Base-by-base conservation (phyloP, 2,797 vertebrate genomes). In the Sebastolobus altivelis region DNA sequence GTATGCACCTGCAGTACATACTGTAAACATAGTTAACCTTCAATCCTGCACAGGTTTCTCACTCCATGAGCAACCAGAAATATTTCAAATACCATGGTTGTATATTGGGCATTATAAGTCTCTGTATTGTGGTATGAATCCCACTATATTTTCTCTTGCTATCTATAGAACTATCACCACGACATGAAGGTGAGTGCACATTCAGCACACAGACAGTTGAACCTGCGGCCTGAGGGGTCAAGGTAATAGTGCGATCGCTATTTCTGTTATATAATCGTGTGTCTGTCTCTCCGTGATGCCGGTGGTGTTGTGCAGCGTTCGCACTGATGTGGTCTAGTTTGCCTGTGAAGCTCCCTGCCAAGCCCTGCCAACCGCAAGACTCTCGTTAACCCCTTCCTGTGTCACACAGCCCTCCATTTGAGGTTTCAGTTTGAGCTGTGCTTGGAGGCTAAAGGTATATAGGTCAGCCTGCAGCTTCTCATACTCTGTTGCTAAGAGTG, bases 321-420 rank as follows among this genome's bases (percentile, higher is more conserved):
- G 35, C 79, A 77, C 79, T 88, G 83, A 91, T 89, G 89, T 86
- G 86, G 91, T 89, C 76, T 76, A 54, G 58, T 76, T 73, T 74
- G 70, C 29, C 49, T 62, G 74, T 58, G 61, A 87, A 73, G 69
- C 60, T 73, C 40, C 73, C 7, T 43, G 82, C 86, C 72, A 71
- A 62, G 67, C 59, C 31, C 63, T 75, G 65, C 59, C 63, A 52
- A 84, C 87, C 66, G 2, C 72, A 82, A 72, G 20, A 29, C 72
- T 75, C 2, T 0, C 27, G 29, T 82, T 82, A 87, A 80, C 82
- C 81, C 73, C 22, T 81, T 85, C 78, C 81, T 87, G 52, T 78
- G 73, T 75, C 68, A 60, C 4, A 56, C 38, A 46, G 61, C 35
- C 33, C 75, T 59, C 9, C 1, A 46, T 81, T 61, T 75, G 74